A percentile compares a stretch with the other conserved stretches of the same genome.
These are phyloP conservation scores for Leiothrix lutea DNA, from an alignment of 2,113 vertebrate species.

Conservation along the genomic window DNA sequence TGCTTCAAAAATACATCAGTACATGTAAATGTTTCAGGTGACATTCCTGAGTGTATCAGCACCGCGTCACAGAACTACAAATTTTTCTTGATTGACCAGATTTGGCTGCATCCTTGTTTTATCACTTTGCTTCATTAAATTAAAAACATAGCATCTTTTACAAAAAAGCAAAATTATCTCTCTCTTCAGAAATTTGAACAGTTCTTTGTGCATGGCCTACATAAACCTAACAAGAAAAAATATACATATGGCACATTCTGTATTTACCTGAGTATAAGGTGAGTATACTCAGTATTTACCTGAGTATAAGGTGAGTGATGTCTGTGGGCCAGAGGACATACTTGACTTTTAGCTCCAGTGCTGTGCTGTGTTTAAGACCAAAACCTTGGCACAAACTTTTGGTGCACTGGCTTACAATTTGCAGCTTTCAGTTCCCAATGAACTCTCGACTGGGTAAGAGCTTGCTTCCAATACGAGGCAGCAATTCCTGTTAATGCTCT, in stretches of 20 bases:
- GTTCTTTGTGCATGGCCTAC: background rate
- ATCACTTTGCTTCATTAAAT: background rate
- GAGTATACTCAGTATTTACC: background rate
- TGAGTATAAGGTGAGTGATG: background rate
- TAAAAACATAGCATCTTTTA: background rate
- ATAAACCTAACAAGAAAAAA: background rate
- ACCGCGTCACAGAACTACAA: background rate
- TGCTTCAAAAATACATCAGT: background rate
- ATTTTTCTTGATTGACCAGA: background rate
- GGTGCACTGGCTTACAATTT: background rate
- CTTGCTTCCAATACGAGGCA: background rate
- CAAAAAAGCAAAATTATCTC: background rate
- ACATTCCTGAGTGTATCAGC: background rate
- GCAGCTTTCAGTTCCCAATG: background rate
- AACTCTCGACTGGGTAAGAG: background rate
- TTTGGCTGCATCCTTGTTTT: background rate
- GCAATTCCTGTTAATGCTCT: background rate
- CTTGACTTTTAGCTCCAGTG: background rate
- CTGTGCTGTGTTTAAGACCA: background rate
- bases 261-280: background rate
- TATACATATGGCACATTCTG: background rate
- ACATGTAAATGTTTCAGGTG: background rate
- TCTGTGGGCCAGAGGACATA: background rate
- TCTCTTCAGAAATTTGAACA: background rate
- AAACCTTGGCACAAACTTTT: background rate